Base-by-base conservation (phyloP, 1,140 invertebrate species). In the Chelonus insularis region DNA sequence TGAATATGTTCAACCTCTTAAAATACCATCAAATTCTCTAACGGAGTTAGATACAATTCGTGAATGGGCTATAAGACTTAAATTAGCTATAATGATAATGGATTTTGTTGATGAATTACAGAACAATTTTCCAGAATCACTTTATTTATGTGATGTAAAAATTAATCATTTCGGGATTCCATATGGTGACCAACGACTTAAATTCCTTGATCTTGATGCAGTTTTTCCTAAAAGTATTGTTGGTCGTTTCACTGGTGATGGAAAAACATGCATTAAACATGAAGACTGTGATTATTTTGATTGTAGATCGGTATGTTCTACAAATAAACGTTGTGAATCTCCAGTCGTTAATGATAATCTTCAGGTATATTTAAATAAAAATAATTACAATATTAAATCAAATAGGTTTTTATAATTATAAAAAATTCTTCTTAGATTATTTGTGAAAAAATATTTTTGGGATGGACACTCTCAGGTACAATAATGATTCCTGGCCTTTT, bases 131-230 rank as follows among this genome's bases (percentile, higher is more conserved):
- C 74, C 79, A 6, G 82, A 88, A 67, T 83, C 84, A 3, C 76
- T 89, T 36, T 79, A 86, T 68, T 70, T 90, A 1, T 90, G 88
- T 74, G 87, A 89, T 73, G 78, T 90, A 0, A 88, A 89, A 74
- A 78, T 86, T 20, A 82, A 84, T 39, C 86, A 90, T 70, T 90
- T 90, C 75, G 88, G 88, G 3, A 57, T 88, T 0, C 76, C 82
- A 7, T 70, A 77, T 2, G 80, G 83, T 36, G 80, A 78, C 1
- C 80, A 81, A 23, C 82, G 76, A 62, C 62, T 86, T 11, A 85
- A 87, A 74, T 84, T 87, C 54, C 71, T 89, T 36, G 86, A 89
- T 74, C 69, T 86, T 18, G 86, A 88, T 67, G 77, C 80, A 2
- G 83, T 85, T 1, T 82, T 84, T 63, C 82, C 85, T 2, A 74